phyloP scores from a whole-genome alignment of 2,113 vertebrate species.

The Megaceryle maxima region DNA sequence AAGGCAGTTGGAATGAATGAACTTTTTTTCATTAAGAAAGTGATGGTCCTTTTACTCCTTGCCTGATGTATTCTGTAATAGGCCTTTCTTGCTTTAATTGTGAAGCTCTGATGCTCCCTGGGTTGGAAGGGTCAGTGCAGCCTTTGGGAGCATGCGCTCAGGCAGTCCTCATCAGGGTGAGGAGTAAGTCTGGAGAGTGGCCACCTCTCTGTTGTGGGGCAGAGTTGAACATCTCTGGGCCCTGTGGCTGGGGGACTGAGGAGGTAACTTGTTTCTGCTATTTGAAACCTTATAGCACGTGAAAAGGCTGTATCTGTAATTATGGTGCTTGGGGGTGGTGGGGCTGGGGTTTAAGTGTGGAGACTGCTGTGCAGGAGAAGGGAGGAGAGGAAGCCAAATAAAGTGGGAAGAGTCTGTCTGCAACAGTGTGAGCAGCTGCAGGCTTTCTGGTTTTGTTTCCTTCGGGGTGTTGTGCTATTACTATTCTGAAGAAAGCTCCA shows the following conservation, averaged over 20 bases:
- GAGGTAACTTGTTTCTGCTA: not conserved
- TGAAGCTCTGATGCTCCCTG: not conserved
- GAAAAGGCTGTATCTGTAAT: not conserved
- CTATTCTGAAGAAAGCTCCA: not conserved
- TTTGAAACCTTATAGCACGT: not conserved
- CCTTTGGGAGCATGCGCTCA: not conserved
- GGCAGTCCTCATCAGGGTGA: not conserved
- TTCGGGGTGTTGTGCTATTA: not conserved
- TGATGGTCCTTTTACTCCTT: not conserved
- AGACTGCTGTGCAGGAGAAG: not conserved
- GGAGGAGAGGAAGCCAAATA: not conserved
- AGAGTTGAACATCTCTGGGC: no score
- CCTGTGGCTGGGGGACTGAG: no score
- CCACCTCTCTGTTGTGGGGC: not conserved
- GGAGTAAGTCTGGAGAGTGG: not conserved
- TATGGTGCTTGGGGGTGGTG: not conserved
- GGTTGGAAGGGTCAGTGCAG: not conserved
- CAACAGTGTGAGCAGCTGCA: not conserved
- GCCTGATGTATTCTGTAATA: not conserved
- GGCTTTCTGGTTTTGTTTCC: not conserved
- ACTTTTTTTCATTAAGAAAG: not conserved
- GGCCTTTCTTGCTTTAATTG: not conserved
- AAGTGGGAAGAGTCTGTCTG: not conserved
- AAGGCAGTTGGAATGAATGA: not conserved
- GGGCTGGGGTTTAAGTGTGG: not conserved